Percentiles rank a stretch among this genome's conserved stretches.
These are phyloP conservation scores for Nineta flava DNA, from an alignment of 2,888 invertebrate species.

Conservation along the genomic window DNA sequence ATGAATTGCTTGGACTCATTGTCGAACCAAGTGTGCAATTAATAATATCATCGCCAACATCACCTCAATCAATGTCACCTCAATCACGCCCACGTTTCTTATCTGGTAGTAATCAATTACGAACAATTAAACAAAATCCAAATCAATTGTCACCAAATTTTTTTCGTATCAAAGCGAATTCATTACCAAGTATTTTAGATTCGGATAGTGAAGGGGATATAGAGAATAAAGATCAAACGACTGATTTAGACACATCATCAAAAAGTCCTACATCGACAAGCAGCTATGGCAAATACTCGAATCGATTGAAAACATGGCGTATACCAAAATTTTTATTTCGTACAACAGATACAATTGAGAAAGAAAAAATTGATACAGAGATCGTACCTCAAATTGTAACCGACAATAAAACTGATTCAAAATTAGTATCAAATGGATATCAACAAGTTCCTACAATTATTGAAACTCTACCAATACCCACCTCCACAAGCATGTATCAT, in stretches of 20 bases:
- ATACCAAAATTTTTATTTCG: constrained; percentile 51
- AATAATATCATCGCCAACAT: constrained; percentile 41
- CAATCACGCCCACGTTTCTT: constrained; percentile 24
- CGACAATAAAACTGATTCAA: constrained; percentile 7
- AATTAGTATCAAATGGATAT: constrained; percentile 28
- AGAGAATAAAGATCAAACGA: constrained; percentile 28
- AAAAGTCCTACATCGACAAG: constrained; percentile 53
- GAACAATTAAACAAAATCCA: constrained; percentile 24
- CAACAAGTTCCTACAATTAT: constrained; percentile 50
- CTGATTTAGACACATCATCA: constrained; percentile 27
- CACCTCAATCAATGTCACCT: constrained; percentile 24
- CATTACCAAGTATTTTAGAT: constrained; percentile 68
- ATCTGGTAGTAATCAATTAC: constrained; percentile 21
- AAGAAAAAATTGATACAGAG: constrained; percentile 21
- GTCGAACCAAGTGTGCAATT: constrained; percentile 32
- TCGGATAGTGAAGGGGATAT: constrained; percentile 51
- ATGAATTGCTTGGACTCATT: constrained; percentile 20
- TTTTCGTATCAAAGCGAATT: constrained; percentile 54
- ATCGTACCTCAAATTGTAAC: constrained; percentile 1
- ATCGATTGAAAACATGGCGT: constrained; percentile 48
- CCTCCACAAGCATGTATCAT: neutral
- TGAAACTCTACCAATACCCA: constrained; percentile 27
- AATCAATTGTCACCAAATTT: constrained; percentile 42
- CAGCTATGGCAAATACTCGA: constrained; percentile 34
- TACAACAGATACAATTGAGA: constrained; percentile 22